Evolutionary conservation across 1,140 invertebrate species (phyloP).

Genomic region (Drosophila ironensis): DNA sequence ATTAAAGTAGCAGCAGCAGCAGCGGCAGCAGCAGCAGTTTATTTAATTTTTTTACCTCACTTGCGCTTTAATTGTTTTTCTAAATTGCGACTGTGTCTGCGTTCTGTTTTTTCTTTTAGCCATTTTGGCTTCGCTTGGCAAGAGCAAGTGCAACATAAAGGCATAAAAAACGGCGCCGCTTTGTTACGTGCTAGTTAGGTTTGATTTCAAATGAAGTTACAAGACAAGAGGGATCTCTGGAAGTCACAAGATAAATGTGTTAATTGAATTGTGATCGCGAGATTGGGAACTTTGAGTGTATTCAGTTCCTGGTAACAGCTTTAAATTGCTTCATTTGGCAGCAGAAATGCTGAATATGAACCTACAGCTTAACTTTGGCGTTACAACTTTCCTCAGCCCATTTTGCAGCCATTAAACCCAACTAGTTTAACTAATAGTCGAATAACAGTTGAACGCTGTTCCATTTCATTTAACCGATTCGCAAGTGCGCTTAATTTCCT

Average conservation of each 20-base stretch:
- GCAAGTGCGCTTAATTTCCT: constrained; percentile 17
- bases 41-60: constrained; percentile 33
- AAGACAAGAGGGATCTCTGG: background rate
- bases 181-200: constrained; percentile 41
- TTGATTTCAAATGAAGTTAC: constrained; percentile 1
- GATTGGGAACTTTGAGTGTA: no score
- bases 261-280: background rate
- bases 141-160: constrained; percentile 55
- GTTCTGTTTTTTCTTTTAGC: constrained; percentile 12
- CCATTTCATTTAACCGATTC: constrained; percentile 6
- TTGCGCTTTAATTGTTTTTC: constrained; percentile 70
- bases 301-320: no score
- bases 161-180: constrained; percentile 17
- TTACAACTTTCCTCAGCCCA: no score
- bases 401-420: no score
- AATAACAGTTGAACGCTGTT: background rate
- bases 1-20: constrained; percentile 3
- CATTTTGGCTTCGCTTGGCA: constrained; percentile 42
- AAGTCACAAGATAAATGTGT: background rate
- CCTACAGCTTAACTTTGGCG: no score
- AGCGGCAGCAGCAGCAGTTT: background rate
- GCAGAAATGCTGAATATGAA: no score
- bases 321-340: no score
- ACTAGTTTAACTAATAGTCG: no score
- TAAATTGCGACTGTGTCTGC: constrained; percentile 55